Evolutionary conservation across 2,113 vertebrate genomes (phyloP).

Genomic region (Bostrychus sinensis): DNA sequence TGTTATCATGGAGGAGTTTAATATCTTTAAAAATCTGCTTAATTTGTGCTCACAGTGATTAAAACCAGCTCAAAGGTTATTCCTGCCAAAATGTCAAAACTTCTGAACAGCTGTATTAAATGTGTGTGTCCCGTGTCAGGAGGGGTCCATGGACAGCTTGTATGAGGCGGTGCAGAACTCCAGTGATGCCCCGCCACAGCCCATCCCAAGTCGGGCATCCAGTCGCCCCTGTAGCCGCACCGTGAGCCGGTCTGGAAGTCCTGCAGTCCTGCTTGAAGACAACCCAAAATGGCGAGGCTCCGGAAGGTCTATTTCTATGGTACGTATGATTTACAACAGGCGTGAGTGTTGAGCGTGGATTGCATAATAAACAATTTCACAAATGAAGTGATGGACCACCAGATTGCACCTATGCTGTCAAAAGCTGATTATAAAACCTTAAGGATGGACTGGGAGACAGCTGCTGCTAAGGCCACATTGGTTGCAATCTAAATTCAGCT

Average conservation of each 20-base stretch:
- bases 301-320: constrained; percentile 78
- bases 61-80: constrained; percentile 29
- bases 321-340: constrained; percentile 66
- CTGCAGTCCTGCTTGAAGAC: constrained; percentile 50
- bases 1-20: neutral
- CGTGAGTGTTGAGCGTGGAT: neutral
- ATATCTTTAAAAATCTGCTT: constrained; percentile 13
- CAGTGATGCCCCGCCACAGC: constrained; percentile 65
- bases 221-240: constrained; percentile 57
- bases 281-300: constrained; percentile 58
- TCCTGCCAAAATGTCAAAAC: neutral
- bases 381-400: constrained; percentile 19
- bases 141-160: constrained; percentile 92
- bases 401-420: constrained; percentile 27
- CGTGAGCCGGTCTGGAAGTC: constrained; percentile 64
- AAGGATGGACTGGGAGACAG: constrained; percentile 40
- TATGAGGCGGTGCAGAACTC: constrained; percentile 87
- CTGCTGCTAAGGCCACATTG: constrained; percentile 25
- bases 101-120: neutral
- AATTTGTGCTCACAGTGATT: constrained; percentile 4
- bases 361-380: constrained; percentile 7
- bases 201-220: constrained; percentile 56
- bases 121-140: constrained; percentile 72
- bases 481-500: constrained; percentile 1
- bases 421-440: constrained; percentile 66